Evolutionary conservation across 2,113 vertebrate genomes (phyloP).

Genomic region (Strigops habroptila): DNA sequence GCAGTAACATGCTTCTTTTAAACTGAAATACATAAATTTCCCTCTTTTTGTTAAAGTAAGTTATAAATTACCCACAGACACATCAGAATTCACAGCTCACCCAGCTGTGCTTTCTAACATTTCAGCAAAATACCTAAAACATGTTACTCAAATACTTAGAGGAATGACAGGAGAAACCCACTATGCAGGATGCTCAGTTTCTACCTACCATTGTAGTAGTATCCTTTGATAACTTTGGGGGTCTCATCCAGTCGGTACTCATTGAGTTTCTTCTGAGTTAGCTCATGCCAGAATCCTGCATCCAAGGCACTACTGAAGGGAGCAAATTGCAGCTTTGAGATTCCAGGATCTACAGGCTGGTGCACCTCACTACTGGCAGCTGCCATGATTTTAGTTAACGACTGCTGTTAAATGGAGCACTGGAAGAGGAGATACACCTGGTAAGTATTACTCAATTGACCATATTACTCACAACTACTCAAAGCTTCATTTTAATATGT

Average conservation of each 20-base stretch:
- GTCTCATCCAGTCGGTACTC: slow-evolving; percentile 92
- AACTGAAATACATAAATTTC: background rate
- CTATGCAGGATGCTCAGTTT: background rate
- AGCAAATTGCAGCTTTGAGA: slow-evolving; percentile 87
- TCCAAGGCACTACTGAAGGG: slow-evolving; percentile 94
- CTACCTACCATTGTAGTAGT: slow-evolving; percentile 91
- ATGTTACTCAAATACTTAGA: rapidly evolving
- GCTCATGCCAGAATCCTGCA: slow-evolving; percentile 95
- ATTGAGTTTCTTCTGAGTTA: slow-evolving; percentile 94
- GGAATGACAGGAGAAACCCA: background rate
- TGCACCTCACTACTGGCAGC: slow-evolving; percentile 21
- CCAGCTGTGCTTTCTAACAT: rapidly evolving
- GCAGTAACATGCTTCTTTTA: background rate
- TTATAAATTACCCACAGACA: background rate
- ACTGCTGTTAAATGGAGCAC: background rate
- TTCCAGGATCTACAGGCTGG: background rate
- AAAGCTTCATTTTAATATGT: background rate
- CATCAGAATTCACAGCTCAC: background rate
- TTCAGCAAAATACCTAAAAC: background rate
- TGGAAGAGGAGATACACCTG: background rate
- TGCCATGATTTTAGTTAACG: slow-evolving; percentile 65
- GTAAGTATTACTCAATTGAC: background rate
- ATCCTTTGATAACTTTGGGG: slow-evolving; percentile 87
- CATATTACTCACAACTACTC: background rate
- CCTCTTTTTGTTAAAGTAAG: background rate